Conservation (phyloP, 2,888 invertebrate species). For the Odontothrips loti region DNA sequence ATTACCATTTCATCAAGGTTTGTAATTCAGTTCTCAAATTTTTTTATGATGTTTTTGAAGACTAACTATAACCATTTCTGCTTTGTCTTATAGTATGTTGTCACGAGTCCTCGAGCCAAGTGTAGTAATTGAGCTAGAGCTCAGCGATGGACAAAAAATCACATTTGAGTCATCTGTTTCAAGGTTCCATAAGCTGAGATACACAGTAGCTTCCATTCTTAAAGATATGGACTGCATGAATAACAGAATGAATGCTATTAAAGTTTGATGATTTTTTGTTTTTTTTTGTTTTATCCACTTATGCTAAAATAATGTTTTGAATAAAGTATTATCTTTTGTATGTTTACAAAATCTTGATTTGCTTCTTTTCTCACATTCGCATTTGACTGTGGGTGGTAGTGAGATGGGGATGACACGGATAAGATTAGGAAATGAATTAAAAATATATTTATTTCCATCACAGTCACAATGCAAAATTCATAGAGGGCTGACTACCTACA, state of each 20-base stretch:
- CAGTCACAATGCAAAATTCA: slow-evolving; percentile 20
- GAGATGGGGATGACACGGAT: not conserved
- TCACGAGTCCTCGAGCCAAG: slow-evolving; percentile 50
- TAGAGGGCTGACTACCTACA: not conserved
- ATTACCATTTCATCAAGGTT: slow-evolving; percentile 6
- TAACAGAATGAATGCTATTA: slow-evolving; percentile 46
- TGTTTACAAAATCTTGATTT: not conserved
- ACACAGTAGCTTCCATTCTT: slow-evolving; percentile 50
- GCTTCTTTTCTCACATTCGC: not conserved
- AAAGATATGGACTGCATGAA: slow-evolving; percentile 52
- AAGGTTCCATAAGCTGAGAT: slow-evolving; percentile 53
- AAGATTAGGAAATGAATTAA: not conserved
- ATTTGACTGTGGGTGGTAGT: not conserved
- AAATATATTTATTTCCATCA: slow-evolving; percentile 27
- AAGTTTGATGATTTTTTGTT: slow-evolving; percentile 41
- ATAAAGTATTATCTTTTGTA: not conserved
- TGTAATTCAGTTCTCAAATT: not conserved
- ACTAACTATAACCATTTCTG: not conserved
- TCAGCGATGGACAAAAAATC: slow-evolving; percentile 48
- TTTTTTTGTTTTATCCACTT: not conserved
- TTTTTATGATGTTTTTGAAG: not conserved
- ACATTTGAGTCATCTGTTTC: slow-evolving; percentile 51
- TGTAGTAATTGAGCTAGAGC: slow-evolving; percentile 52
- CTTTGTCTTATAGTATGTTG: slow-evolving; percentile 35
- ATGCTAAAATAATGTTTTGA: not conserved